These are phyloP conservation scores for Muscicapa striata DNA, from an alignment of 2,797 vertebrate genomes.

Conservation along the genomic window DNA sequence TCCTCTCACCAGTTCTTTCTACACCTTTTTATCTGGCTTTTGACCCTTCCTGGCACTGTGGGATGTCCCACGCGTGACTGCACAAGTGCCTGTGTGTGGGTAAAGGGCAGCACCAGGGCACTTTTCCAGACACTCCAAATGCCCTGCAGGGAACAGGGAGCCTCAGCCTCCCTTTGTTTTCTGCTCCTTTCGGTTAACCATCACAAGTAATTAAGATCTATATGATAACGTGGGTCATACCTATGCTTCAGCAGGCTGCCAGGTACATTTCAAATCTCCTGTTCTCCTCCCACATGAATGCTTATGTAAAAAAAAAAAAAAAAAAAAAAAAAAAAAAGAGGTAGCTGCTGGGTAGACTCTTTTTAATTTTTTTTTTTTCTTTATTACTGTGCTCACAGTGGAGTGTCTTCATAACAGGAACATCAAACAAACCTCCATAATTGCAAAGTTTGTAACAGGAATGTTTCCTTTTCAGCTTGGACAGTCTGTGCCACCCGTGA, in stretches of 20 bases:
- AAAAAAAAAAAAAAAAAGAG: background rate
- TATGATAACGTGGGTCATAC: background rate
- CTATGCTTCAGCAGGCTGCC: conserved; percentile 19
- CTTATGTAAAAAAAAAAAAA: conserved; percentile 21
- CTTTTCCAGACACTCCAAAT: background rate
- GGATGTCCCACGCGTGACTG: background rate
- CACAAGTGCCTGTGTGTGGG: background rate
- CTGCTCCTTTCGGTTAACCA: conserved; percentile 12
- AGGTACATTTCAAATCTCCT: background rate
- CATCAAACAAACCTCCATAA: background rate
- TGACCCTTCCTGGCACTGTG: background rate
- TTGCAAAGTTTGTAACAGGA: background rate
- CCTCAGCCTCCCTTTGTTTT: background rate
- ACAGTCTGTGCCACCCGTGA: background rate
- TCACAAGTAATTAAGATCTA: conserved; percentile 44
- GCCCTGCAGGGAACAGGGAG: background rate
- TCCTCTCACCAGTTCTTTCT: background rate
- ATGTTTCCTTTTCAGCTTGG: background rate
- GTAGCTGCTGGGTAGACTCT: background rate
- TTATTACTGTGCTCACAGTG: background rate
- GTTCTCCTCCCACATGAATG: conserved; percentile 22
- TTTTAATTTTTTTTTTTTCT: background rate
- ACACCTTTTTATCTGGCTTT: background rate
- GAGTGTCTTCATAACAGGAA: background rate
- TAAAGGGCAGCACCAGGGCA: background rate